Base-by-base conservation (phyloP, 2,888 invertebrate genomes). In the Dolichomitus sp. region DNA sequence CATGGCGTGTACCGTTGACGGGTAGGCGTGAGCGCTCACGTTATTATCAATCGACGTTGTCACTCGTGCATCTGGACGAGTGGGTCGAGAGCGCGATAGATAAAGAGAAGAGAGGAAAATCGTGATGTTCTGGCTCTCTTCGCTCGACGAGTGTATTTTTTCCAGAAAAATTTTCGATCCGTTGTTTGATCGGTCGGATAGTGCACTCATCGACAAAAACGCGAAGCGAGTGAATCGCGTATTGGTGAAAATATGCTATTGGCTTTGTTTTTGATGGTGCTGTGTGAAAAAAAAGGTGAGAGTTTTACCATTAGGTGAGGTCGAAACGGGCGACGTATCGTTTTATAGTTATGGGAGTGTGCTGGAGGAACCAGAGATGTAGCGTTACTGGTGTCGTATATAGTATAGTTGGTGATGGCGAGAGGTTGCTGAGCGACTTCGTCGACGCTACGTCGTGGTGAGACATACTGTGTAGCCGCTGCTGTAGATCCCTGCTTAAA, bases 401-500 rank as follows among this genome's bases (percentile, higher is more conserved):
- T 48, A 48, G 73, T 61, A 66, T 33, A 48, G 59, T 45, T 40
- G 61, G 72, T 27, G 65, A 45, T 33, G 33, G 45, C 42, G 68
- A 30, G 72, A 45, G 37, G 57, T 72, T 76, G 19, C 45, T 40
- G 68, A 83, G 80, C 54, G 76, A 70, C 80, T 83, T 19, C 84
- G 65, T 19, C 65, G 81, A 81, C 85, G 85, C 87, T 82, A 85
- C 45, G 82, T 84, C 85, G 85, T 81, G 83, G 84, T 54, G 84
- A 83, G 84, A 86, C 84, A 50, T 85, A 85, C 82, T 83, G 86
- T 69, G 50, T 80, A 81, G 61, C 88, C 88, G 88, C 84, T 87
- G 85, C 81, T 88, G 89, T 90, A 89, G 89, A 89, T 92, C 87
- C 87, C 85, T 85, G 90, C 90, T 92, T 91, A 92, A 92, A 93